A percentile compares a stretch with the other conserved stretches of the same genome.
These are phyloP conservation scores for Perccottus glenii DNA, from an alignment of 2,113 vertebrate species.

Conservation along the genomic window DNA sequence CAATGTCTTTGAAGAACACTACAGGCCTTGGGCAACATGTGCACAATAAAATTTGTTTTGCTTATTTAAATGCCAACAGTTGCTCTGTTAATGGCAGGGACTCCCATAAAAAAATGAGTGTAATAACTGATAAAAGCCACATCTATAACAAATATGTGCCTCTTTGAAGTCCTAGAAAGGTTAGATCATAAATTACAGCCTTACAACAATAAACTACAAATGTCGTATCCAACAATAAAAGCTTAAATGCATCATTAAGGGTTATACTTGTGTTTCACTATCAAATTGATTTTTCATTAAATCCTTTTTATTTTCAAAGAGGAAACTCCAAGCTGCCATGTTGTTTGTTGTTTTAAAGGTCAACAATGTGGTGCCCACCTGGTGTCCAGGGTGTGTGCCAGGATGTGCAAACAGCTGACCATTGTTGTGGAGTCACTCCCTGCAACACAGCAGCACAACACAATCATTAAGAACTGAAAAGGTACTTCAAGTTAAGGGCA, in stretches of 20 bases:
- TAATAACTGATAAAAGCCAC: constrained; percentile 26
- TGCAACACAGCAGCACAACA: constrained; percentile 60
- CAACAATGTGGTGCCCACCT: constrained; percentile 77
- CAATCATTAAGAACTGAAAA: not conserved
- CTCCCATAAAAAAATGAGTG: constrained; percentile 32
- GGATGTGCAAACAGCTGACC: constrained; percentile 97
- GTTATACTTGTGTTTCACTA: not conserved
- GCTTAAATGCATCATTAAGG: not conserved
- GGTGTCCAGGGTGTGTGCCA: constrained; percentile 96
- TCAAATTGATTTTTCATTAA: not conserved
- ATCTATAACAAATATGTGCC: constrained; percentile 16
- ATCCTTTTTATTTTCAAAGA: not conserved
- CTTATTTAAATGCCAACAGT: constrained; percentile 59
- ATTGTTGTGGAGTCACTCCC: constrained; percentile 94
- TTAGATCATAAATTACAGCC: not conserved
- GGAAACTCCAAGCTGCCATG: not conserved
- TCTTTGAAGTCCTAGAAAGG: constrained; percentile 14
- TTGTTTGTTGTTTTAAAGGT: not conserved
- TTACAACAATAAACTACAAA: not conserved
- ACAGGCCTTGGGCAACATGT: constrained; percentile 49
- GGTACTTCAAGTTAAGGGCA: not conserved
- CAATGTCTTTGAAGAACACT: constrained; percentile 50
- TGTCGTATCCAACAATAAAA: not conserved
- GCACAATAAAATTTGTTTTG: constrained; percentile 45
- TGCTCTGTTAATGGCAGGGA: constrained; percentile 48